Conservation (phyloP, 2,888 invertebrate species). For the Mystacides longicornis region DNA sequence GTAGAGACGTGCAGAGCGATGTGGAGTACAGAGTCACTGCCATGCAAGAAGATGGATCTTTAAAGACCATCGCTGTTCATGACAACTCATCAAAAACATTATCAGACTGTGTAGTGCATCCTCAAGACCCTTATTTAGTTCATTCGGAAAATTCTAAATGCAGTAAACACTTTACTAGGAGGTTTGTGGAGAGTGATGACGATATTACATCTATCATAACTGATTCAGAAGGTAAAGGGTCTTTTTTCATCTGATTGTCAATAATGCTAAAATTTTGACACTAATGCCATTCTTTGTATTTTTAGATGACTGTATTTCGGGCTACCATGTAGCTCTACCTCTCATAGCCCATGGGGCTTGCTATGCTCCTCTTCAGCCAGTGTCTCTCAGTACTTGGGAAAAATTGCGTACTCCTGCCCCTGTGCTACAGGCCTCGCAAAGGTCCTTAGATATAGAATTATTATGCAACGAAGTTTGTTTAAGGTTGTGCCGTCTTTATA, state of each 20-base stretch:
- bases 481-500: slow-evolving; percentile 39
- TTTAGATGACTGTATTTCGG: slow-evolving; percentile 61
- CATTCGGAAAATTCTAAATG: slow-evolving; percentile 52
- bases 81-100: slow-evolving; percentile 47
- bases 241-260: background rate
- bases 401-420: slow-evolving; percentile 31
- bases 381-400: slow-evolving; percentile 46
- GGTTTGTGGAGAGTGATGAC: slow-evolving; percentile 63
- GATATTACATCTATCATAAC: slow-evolving; percentile 65
- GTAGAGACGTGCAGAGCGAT: slow-evolving; percentile 41
- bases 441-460: slow-evolving; percentile 44
- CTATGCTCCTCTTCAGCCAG: slow-evolving; percentile 58
- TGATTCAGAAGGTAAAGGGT: slow-evolving; percentile 56
- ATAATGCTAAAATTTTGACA: background rate
- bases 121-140: slow-evolving; percentile 45
- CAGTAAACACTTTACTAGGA: slow-evolving; percentile 58
- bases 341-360: slow-evolving; percentile 65
- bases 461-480: slow-evolving; percentile 48
- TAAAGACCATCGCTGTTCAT: slow-evolving; percentile 45
- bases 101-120: slow-evolving; percentile 42
- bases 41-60: slow-evolving; percentile 47
- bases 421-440: slow-evolving; percentile 40
- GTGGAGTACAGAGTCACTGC: slow-evolving; percentile 46
- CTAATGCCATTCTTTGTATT: slow-evolving; percentile 14
- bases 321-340: slow-evolving; percentile 66